Conservation (phyloP, 2,113 vertebrate species). For the Cyprinus carpio region DNA sequence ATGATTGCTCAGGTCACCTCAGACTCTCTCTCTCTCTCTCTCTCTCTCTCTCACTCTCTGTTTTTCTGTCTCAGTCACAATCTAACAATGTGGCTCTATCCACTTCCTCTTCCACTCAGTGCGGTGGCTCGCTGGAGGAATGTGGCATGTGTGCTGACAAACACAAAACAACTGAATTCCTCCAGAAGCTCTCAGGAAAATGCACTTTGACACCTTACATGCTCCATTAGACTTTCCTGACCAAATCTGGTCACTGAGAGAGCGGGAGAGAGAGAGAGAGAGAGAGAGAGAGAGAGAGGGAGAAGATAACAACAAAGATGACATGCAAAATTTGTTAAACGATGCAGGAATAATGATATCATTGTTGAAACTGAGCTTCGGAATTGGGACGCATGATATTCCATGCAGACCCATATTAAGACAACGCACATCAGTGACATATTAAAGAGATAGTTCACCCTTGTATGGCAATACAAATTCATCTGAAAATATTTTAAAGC, state of each 20-base stretch:
- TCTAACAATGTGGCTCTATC: constrained; percentile 64
- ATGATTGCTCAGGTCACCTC: constrained; percentile 25
- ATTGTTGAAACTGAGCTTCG: background rate
- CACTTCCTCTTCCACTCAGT: constrained; percentile 60
- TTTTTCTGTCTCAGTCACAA: background rate
- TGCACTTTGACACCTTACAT: constrained; percentile 45
- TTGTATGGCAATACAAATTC: background rate
- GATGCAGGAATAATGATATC: background rate
- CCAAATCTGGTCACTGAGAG: constrained; percentile 29
- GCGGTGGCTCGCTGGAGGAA: constrained; percentile 52
- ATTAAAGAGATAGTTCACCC: background rate
- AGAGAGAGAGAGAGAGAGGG: too few relatives aligned
- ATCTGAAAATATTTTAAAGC: background rate
- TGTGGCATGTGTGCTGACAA: constrained; percentile 60
- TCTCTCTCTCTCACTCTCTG: background rate
- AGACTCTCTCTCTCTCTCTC: background rate
- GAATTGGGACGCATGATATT: background rate
- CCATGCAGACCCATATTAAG: background rate
- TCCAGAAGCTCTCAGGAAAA: constrained; percentile 38
- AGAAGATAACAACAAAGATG: background rate
- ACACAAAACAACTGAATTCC: constrained; percentile 61
- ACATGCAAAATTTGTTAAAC: background rate
- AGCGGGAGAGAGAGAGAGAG: background rate
- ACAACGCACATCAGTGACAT: background rate
- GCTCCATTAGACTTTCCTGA: constrained; percentile 1